These are phyloP conservation scores for Eristalinus aeneus DNA, from an alignment of 2,888 invertebrate species.

Conservation along the genomic window DNA sequence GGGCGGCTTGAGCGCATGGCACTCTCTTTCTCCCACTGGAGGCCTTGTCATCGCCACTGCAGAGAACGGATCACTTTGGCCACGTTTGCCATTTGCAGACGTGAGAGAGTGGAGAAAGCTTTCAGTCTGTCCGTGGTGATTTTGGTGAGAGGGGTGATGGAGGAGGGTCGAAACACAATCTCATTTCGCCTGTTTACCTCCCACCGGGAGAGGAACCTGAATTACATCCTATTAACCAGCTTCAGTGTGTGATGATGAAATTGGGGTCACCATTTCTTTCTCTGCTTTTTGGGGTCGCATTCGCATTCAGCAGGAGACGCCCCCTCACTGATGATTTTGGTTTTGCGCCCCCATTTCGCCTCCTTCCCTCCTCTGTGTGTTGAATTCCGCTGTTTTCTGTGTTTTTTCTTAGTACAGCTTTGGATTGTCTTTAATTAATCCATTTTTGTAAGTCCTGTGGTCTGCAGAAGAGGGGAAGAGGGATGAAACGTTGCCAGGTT, in stretches of 20 bases:
- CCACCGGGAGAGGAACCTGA: constrained; percentile 66
- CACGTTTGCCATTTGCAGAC: constrained; percentile 34
- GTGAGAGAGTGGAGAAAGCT: constrained; percentile 16
- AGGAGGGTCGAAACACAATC: neutral
- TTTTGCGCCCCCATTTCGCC: constrained; percentile 35
- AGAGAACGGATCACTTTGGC: constrained; percentile 36
- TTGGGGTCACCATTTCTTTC: constrained; percentile 65
- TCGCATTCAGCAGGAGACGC: constrained; percentile 7
- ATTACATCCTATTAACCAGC: constrained; percentile 56
- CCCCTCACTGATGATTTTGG: constrained; percentile 45
- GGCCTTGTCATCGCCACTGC: neutral
- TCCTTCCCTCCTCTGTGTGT: constrained; percentile 31
- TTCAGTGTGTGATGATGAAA: constrained; percentile 67
- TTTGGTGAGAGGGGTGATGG: neutral
- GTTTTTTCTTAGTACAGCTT: constrained; percentile 20
- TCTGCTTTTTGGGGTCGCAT: constrained; percentile 41
- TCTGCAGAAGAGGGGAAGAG: neutral
- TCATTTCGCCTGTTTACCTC: constrained; percentile 56
- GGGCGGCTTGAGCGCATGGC: neutral
- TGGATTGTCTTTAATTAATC: constrained; percentile 66
- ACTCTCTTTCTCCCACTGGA: neutral
- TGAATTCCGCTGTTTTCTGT: constrained; percentile 9
- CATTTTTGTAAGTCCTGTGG: constrained; percentile 31
- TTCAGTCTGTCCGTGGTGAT: neutral
- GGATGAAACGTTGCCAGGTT: neutral